phyloP scores from a whole-genome alignment of 2,797 vertebrate species.

The Lepilemur ruficaudatus region DNA sequence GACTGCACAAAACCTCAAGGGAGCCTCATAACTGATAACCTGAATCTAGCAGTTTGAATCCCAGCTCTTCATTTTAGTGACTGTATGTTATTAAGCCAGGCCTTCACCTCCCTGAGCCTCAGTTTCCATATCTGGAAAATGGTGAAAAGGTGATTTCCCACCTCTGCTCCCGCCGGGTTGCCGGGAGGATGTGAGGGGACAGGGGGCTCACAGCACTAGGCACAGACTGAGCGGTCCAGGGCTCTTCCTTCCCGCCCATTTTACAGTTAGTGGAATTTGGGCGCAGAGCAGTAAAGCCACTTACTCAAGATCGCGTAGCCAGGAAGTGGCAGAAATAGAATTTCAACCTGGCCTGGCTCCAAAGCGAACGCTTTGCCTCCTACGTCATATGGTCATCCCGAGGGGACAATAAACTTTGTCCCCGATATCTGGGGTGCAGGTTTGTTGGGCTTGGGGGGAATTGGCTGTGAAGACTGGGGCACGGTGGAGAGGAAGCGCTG shows the following conservation, averaged over 20 bases:
- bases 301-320: background rate
- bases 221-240: background rate
- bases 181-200: background rate
- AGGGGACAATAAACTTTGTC: background rate
- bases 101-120: background rate
- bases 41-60: background rate
- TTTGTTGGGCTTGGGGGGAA: background rate
- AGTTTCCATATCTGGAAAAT: background rate
- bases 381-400: fast-evolving
- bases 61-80: background rate
- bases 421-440: background rate
- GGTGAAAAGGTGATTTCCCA: background rate
- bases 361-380: background rate
- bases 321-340: background rate
- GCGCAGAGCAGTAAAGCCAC: background rate
- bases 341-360: background rate
- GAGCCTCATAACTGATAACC: background rate
- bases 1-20: background rate
- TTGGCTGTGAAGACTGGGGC: background rate
- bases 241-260: background rate
- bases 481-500: background rate
- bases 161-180: fast-evolving
- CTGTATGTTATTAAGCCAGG: fast-evolving
- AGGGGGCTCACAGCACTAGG: background rate
- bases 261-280: background rate